Conservation (phyloP, 2,113 vertebrate species). For the Sphaerodactylus townsendi region DNA sequence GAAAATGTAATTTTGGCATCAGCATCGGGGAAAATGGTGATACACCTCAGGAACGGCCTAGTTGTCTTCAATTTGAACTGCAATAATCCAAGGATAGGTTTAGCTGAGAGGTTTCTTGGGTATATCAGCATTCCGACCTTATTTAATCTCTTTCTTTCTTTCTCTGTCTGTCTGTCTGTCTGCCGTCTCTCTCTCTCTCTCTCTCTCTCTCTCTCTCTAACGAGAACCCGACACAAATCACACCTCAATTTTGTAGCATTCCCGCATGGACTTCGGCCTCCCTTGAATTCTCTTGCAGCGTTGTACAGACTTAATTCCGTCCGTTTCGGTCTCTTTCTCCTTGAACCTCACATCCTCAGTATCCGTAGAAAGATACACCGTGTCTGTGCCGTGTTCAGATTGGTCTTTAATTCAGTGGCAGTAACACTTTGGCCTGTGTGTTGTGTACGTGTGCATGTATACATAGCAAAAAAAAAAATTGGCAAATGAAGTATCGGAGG, state of each 20-base stretch:
- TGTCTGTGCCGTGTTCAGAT: slow-evolving; percentile 23
- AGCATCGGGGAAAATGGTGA: fast-evolving
- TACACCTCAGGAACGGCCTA: neutral
- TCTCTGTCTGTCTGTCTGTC: neutral
- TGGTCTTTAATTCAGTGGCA: slow-evolving; percentile 2
- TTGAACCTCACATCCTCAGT: slow-evolving; percentile 32
- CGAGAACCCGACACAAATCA: neutral
- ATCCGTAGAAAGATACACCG: slow-evolving; percentile 6
- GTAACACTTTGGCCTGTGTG: slow-evolving; percentile 2
- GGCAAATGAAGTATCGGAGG: slow-evolving; percentile 19
- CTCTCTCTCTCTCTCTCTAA: neutral
- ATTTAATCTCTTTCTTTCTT: neutral
- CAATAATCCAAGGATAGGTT: slow-evolving; percentile 1
- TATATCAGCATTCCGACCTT: slow-evolving; percentile 3
- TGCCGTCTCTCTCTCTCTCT: slow-evolving; percentile 4
- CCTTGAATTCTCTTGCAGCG: neutral
- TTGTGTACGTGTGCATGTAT: neutral
- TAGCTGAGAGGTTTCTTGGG: neutral
- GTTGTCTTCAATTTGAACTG: slow-evolving; percentile 12
- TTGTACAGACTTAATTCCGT: neutral
- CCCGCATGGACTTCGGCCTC: neutral
- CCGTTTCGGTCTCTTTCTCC: neutral
- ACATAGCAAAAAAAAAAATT: neutral
- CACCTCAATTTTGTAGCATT: neutral
- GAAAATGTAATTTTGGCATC: slow-evolving; percentile 53